Evolutionary conservation across 2,888 invertebrate species (phyloP).

Genomic region (Caenorhabditis angaria): DNA sequence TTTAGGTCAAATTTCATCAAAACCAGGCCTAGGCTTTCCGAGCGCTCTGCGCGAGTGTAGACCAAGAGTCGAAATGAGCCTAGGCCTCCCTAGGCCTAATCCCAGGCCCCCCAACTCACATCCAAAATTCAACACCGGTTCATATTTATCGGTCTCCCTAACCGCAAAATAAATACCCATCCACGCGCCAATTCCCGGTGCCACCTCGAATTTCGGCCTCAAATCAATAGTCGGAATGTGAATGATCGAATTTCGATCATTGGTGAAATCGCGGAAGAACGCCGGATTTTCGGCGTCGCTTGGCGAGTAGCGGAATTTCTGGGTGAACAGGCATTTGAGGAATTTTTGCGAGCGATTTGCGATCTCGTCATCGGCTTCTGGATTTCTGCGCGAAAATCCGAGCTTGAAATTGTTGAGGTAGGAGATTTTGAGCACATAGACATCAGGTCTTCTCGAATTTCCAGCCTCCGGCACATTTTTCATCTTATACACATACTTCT

Average conservation of each 20-base stretch:
- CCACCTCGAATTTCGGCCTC: conserved; percentile 26
- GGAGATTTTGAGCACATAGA: background rate
- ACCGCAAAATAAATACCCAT: conserved; percentile 44
- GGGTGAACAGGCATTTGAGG: conserved; percentile 25
- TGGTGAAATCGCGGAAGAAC: conserved; percentile 17
- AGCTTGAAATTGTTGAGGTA: conserved; percentile 3
- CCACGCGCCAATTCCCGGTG: conserved; percentile 46
- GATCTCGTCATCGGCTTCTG: conserved; percentile 14
- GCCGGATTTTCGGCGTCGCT: background rate
- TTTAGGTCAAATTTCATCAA: too few relatives aligned
- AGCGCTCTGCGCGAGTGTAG: too few relatives aligned
- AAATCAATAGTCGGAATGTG: conserved; percentile 19
- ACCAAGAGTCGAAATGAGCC: too few relatives aligned
- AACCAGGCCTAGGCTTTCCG: too few relatives aligned
- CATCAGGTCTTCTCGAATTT: too few relatives aligned
- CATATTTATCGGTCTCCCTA: conserved; percentile 23
- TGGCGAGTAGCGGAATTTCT: conserved; percentile 31
- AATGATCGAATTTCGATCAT: conserved; percentile 20
- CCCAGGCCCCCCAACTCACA: too few relatives aligned
- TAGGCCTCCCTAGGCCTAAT: too few relatives aligned
- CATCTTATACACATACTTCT: too few relatives aligned
- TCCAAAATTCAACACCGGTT: conserved; percentile 43
- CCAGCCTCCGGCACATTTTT: too few relatives aligned
- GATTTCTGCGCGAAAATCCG: conserved; percentile 25
- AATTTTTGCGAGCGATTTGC: conserved; percentile 24